Base-by-base conservation (phyloP, 92 coral and sea anemone species). In the Pocillopora grandis region DNA sequence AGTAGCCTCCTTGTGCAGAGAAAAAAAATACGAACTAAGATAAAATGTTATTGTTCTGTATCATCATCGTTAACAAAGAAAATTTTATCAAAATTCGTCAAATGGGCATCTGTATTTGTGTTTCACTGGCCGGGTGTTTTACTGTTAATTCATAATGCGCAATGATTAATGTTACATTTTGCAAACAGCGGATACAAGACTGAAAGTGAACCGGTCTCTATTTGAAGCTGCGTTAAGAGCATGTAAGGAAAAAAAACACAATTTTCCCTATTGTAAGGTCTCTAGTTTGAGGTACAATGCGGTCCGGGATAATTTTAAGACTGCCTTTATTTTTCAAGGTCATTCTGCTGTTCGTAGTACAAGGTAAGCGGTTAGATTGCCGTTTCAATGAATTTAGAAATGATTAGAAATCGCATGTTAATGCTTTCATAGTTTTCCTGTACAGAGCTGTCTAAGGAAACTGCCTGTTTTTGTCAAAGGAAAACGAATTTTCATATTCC, bases 31-130 rank as follows among this genome's bases (percentile, higher is more conserved):
- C 18, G 12, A 31, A 31, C 11, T 0, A 20, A n/a, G 20, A 31
- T 1, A 66, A 18, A 20, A 5, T 72, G 17, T 42, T 72, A 21
- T 42, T 23, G 10, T 74, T 6, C 52, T 14, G 57, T 70, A 70
- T 36, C 75, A 27, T 27, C 1, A 70, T 18, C 42, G 57, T 70
- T 70, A 35, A 70, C 8, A 58, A 59, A 76, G 16, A 48, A 58
- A 19, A 0, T 27, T 59, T 76, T 36, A 76, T 76, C 57, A 76
- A 76, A 75, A 76, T 21, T 23, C 48, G 14, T 20, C 63, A 75
- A 70, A 75, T 15, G 21, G 7, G 71, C 71, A 62, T 31, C 31
- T 77, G 79, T 76, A 66, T 76, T 58, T 76, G 79, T 58, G 17
- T 27, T 76, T 33, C 13, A 27, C n/a, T 18, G 21, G 33, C 52